A percentile compares a stretch with the other conserved stretches of the same genome.
Evolutionary conservation across 2,888 invertebrate genomes (phyloP).

Genomic region (Periphyllus acericola): DNA sequence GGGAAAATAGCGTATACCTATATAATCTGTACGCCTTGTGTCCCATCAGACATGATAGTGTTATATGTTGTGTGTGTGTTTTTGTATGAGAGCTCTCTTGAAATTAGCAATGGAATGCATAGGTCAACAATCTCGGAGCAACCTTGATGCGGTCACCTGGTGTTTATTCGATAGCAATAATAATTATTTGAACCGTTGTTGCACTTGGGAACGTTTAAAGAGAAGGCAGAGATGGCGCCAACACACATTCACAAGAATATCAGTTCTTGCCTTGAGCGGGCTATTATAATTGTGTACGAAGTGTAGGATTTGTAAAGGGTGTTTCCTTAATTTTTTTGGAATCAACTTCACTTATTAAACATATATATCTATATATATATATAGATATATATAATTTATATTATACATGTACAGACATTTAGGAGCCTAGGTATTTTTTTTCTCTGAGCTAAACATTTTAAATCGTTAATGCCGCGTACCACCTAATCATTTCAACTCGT

Average conservation of each 20-base stretch:
- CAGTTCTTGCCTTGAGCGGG: slow-evolving; percentile 1
- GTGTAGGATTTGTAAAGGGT: neutral
- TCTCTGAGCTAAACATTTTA: too few species aligned
- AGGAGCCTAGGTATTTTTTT: too few species aligned
- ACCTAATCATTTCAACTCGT: too few species aligned
- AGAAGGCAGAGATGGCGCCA: slow-evolving; percentile 42
- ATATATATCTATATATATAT: neutral
- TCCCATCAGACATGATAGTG: neutral
- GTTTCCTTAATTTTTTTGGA: neutral
- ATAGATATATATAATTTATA: neutral
- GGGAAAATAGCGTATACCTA: neutral
- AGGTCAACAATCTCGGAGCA: slow-evolving; percentile 59
- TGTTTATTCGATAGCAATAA: slow-evolving; percentile 56
- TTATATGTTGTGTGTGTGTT: too few species aligned
- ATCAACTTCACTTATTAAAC: neutral
- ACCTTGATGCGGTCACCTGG: slow-evolving; percentile 60
- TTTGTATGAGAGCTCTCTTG: slow-evolving; percentile 27
- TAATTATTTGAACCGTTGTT: slow-evolving; percentile 55
- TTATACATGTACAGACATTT: too few species aligned
- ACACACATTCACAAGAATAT: slow-evolving; percentile 17
- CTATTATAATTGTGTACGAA: neutral
- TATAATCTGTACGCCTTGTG: neutral
- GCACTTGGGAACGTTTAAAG: slow-evolving; percentile 36
- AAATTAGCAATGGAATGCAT: slow-evolving; percentile 60
- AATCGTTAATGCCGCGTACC: too few species aligned